Evolutionary conservation across 2,797 vertebrate genomes (phyloP).

Genomic region (Muscicapa comitata): DNA sequence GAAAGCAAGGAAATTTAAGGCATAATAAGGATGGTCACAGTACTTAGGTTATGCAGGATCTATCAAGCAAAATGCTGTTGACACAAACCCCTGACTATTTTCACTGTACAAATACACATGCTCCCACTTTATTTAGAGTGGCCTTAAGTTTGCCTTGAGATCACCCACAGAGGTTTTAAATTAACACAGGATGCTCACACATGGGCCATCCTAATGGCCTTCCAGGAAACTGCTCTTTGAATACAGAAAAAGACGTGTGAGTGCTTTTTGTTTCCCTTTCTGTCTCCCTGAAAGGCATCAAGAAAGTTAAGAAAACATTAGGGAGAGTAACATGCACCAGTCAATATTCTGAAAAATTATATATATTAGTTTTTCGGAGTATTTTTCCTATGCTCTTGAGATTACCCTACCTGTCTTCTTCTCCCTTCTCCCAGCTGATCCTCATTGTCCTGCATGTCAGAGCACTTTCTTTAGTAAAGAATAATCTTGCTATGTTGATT

Average conservation of each 20-base stretch:
- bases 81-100: not conserved
- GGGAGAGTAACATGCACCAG: not conserved
- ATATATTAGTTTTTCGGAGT: accelerated
- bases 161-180: slow-evolving; percentile 41
- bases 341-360: not conserved
- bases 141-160: not conserved
- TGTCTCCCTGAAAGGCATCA: not conserved
- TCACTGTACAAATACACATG: not conserved
- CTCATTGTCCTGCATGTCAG: not conserved
- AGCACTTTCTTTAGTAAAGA: not conserved
- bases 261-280: not conserved
- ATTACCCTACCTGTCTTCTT: not conserved
- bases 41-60: not conserved
- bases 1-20: slow-evolving; percentile 27
- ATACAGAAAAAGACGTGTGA: not conserved
- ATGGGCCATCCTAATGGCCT: not conserved
- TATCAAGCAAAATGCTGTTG: not conserved
- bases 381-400: not conserved
- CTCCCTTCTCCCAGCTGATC: not conserved
- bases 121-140: not conserved
- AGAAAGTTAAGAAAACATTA: not conserved
- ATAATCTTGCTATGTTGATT: not conserved
- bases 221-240: not conserved
- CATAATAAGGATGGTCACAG: not conserved
- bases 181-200: not conserved